Evolutionary conservation across 2,797 vertebrate species (phyloP), one percentile per base, ranked within the genome.

Genomic region (Calcarius lapponicus): DNA sequence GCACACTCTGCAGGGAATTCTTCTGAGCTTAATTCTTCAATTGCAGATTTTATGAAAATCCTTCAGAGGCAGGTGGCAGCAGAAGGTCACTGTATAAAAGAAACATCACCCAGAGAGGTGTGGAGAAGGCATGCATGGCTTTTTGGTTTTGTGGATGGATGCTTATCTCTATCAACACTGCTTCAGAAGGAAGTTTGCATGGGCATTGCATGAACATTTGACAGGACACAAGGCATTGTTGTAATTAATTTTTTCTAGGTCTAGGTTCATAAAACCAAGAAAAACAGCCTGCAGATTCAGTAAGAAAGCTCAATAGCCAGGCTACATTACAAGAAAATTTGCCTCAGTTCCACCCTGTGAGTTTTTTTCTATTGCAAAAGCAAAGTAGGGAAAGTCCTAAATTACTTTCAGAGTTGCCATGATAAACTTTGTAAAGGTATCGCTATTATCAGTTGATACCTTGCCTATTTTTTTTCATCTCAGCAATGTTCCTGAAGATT

Each of bases 51-150:
- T 75, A 71, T 3, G 4, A 42, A 94, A 92, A 70, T 36, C 11
- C 21, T 67, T 90, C 56, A 91, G 65, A 90, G 86, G 50, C 61
- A 90, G 76, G 53, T 90, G 80, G 70, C 73, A 83, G 90, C 43
- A 94, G 38, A 71, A 95, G 58, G 70, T 80, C 66, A 25, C 24
- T 42, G 38, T 50, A 18, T 25, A 25, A 60, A 70, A 80, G 45
- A 71, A 82, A 17, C 26, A 48, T 20, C 10, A 76, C 2, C 6
- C 45, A 81, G 14, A n/a, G 15, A 82, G 20, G 26, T 4, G 4
- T 21, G 73, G 38, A 80, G 25, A 58, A 38, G 14, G 3, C 17
- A 64, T 5, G 7, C 2, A 43, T 20, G 15, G 7, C 3, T 34
- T 86, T 75, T 78, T 34, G 10, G 0, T 48, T 73, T 56, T 75